Evolutionary conservation across 2,113 vertebrate species (phyloP), one percentile per base, ranked within the genome.

Genomic region (Baryphthengus martii): DNA sequence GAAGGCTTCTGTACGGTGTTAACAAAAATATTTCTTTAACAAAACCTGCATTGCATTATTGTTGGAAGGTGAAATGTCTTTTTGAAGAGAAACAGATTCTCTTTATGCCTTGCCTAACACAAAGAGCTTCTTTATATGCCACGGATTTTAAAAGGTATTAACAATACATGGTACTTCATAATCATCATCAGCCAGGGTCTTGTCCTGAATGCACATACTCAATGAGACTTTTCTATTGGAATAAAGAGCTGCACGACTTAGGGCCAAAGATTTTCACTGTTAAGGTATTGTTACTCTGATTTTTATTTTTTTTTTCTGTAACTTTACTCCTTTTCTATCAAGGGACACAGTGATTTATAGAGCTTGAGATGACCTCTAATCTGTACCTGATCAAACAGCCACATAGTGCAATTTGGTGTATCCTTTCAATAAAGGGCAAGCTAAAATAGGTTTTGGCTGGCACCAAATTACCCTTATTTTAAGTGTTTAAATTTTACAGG

Each of bases 391-490:
- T 73, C 80, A 91, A 85, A 28, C 65, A 93, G 24, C 45, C 49
- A 62, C 61, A 87, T 40, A 79, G 29, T 65, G 72, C 45, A 82
- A 59, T 96, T 78, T 85, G 63, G 26, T 92, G 26, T 15, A 42
- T 70, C 47, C 72, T 94, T 92, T 81, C 68, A 73, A 42, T 86
- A 82, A 89, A 93, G 53, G 63, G 61, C 65, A 93, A 92, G 63
- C 31, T 63, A 65, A 85, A 83, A 76, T 83, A 50, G 33, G 44
- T 95, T 95, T 90, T 47, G 59, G 40, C 71, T 93, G 89, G 61
- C 42, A 91, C 53, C 67, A 78, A 76, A 85, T 95, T 94, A 79
- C 80, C 61, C 61, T 79, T 85, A 52, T 75, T 93, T 90, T 39
- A 81, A 39, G 49, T 81, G 39, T 83, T 95, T 92, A 88, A 85